Percentiles rank a stretch among this genome's conserved stretches.
Conservation (phyloP, 64 coral and sea anemone genomes). For the Platygyra sinensis region DNA sequence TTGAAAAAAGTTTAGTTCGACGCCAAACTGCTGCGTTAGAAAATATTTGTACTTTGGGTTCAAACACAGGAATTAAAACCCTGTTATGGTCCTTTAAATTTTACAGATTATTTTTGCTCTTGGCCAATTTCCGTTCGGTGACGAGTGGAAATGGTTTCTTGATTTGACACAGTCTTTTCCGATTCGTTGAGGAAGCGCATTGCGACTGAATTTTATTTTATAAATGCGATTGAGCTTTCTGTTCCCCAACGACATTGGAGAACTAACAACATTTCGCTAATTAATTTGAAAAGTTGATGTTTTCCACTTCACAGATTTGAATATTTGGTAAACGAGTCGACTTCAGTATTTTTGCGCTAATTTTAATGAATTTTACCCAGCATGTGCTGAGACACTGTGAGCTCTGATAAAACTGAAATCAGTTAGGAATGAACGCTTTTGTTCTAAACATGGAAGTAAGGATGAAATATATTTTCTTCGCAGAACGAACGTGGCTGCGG, state of each 20-base stretch:
- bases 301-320: not conserved
- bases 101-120: not conserved
- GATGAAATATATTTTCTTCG: too few relatives aligned
- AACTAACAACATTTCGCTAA: not conserved
- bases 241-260: not conserved
- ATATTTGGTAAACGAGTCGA: not conserved
- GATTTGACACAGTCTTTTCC: not conserved
- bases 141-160: not conserved
- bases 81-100: not conserved
- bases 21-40: not conserved
- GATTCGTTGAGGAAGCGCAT: not conserved
- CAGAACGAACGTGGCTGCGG: too few relatives aligned
- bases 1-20: too few relatives aligned
- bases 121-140: not conserved
- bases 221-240: not conserved
- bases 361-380: not conserved
- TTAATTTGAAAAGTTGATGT: not conserved
- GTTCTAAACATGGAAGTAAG: too few relatives aligned
- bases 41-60: not conserved
- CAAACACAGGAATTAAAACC: not conserved
- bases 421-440: too few relatives aligned
- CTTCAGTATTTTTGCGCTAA: not conserved
- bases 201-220: not conserved
- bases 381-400: too few relatives aligned
- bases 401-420: too few relatives aligned